Evolutionary conservation across 2,797 vertebrate genomes (phyloP).

Genomic region (Threskiornis aethiopicus): DNA sequence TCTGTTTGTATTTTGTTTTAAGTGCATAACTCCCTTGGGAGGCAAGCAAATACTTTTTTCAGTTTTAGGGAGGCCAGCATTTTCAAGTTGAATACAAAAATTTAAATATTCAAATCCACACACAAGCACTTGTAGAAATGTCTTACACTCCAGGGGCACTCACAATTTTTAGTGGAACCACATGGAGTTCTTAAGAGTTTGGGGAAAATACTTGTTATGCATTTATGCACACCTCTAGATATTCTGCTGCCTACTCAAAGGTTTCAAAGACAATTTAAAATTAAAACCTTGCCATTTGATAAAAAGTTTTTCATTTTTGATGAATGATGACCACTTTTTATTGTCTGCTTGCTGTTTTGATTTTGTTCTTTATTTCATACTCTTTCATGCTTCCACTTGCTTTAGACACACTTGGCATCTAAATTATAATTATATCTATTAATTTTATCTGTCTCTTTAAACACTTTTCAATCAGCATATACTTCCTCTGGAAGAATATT

Average conservation of each 20-base stretch:
- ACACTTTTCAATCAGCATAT: slow-evolving; percentile 71
- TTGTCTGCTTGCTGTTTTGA: background rate
- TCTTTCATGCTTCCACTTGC: background rate
- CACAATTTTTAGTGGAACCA: background rate
- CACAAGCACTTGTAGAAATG: background rate
- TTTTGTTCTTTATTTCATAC: background rate
- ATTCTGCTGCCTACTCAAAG: background rate
- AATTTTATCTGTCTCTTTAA: slow-evolving; percentile 57
- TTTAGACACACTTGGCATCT: background rate
- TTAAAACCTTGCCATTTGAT: background rate
- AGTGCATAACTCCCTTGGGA: background rate
- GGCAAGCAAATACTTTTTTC: background rate
- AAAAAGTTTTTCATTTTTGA: background rate
- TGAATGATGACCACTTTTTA: background rate
- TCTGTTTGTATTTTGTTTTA: background rate
- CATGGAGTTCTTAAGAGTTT: background rate
- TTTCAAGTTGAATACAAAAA: background rate
- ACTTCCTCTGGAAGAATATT: slow-evolving; percentile 78
- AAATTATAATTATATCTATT: background rate
- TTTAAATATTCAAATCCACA: background rate
- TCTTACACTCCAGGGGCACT: background rate
- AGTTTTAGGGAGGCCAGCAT: background rate
- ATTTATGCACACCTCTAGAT: background rate
- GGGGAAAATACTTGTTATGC: background rate
- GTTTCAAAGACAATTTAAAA: background rate